Percentiles rank a stretch among this genome's conserved stretches.
These are phyloP conservation scores for Seriola quinqueradiata DNA, from an alignment of 2,113 vertebrate species.

Conservation along the genomic window DNA sequence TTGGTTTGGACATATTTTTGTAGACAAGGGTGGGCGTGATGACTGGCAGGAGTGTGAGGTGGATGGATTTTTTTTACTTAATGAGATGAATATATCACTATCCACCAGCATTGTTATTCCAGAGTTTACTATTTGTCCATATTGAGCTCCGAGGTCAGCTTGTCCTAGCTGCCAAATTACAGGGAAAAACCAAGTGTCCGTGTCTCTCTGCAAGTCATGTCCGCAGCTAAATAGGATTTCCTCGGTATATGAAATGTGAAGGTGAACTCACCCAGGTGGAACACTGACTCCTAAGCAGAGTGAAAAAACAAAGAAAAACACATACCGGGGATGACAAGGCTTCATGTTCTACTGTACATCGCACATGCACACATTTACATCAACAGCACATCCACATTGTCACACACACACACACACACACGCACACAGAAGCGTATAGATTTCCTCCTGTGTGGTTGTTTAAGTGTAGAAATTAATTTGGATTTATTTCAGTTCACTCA, in stretches of 20 bases:
- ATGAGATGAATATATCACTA: too few species aligned
- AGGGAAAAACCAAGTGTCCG: neutral
- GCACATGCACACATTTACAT: neutral
- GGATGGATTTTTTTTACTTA: too few species aligned
- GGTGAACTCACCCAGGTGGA: conserved; percentile 58
- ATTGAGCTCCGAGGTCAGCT: too few species aligned
- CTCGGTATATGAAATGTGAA: conserved; percentile 51
- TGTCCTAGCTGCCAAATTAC: neutral
- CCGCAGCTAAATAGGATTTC: conserved; percentile 54
- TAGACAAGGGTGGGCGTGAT: too few species aligned
- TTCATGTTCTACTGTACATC: conserved; percentile 14
- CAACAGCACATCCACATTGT: too few species aligned
- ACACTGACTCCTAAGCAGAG: conserved; percentile 44
- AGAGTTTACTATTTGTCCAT: neutral
- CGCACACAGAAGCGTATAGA: neutral
- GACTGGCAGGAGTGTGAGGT: too few species aligned
- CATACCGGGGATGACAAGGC: conserved; percentile 20
- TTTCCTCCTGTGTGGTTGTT: neutral
- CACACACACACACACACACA: neutral
- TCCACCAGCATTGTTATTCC: neutral
- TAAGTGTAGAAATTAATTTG: neutral
- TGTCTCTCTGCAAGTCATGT: neutral
- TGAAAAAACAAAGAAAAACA: conserved; percentile 33
- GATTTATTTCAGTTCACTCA: neutral
- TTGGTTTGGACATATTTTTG: too few species aligned